Base-by-base conservation (phyloP, 2,113 vertebrate genomes). In the Macquaria ambigua region DNA sequence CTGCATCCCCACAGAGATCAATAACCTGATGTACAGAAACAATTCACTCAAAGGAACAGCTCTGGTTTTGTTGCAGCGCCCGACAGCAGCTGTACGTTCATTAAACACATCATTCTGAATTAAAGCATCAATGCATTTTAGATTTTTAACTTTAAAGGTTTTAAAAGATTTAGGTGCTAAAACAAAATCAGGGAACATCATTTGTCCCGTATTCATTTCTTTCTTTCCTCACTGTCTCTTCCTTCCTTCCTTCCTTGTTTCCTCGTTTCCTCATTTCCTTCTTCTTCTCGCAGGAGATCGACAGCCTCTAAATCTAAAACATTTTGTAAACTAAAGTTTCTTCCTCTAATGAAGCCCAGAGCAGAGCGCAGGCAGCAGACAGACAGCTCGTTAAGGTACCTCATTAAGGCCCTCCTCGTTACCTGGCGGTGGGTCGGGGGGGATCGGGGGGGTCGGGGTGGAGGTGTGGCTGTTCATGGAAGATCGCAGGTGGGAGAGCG, bases 401-500 rank as follows among this genome's bases (percentile, higher is more conserved):
- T 74, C 25, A 8, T 80, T 69, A 68, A 69, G 56, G 41, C 15
- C 63, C 66, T 64, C 63, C 21, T 64, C 41, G 2, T 84, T 75
- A 56, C 53, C 78, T 79, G 67, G 10, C 6, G 28, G 25, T 18
- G 23, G n/a, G n/a, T n/a, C n/a, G 16, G 20, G n/a, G 18, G 16
- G 31, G 9, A 10, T 10, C 39, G 14, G n/a, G 43, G 5, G 21
- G 46, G 5, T 9, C 9, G 14, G 16, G 63, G 23, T 3, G 48
- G 41, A 39, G 77, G 81, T 39, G 78, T 21, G 83, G 73, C 34
- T 46, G 77, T 82, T 84, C 25, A 61, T 92, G 89, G 90, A 93
- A 92, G 93, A 92, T 90, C 77, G 6, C 77, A 64, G 62, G 77
- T 67, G 34, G 37, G 83, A 83, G 84, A 79, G 73, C 37, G 34